phyloP scores from a whole-genome alignment of 1,140 invertebrate species.

The Aphaenogaster rudis region DNA sequence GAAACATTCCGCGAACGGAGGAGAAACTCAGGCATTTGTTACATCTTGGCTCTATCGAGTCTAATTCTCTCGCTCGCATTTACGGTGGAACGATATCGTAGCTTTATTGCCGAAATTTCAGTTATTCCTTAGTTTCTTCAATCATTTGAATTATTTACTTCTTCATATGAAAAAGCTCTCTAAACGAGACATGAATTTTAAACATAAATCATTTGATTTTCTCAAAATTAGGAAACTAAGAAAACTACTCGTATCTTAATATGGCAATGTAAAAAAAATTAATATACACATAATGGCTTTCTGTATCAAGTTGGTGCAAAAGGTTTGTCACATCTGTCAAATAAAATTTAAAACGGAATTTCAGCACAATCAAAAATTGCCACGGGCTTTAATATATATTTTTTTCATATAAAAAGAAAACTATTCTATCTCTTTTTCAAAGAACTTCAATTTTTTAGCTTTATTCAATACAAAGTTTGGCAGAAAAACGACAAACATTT shows the following conservation, averaged over 20 bases:
- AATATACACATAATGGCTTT: not conserved
- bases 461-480: not conserved
- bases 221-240: not conserved
- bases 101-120: not conserved
- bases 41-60: constrained; percentile 13
- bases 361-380: not conserved
- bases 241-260: not conserved
- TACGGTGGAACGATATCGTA: not conserved
- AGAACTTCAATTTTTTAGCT: not conserved
- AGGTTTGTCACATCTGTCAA: not conserved
- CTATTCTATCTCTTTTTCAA: not conserved
- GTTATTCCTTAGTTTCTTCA: not conserved
- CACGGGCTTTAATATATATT: not conserved
- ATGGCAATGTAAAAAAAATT: not conserved
- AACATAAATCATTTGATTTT: not conserved
- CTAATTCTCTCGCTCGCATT: not conserved
- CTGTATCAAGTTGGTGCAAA: not conserved
- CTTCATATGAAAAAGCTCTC: not conserved
- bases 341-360: not conserved
- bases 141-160: not conserved
- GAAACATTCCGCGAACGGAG: constrained; percentile 34
- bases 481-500: not conserved
- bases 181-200: not conserved
- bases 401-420: not conserved
- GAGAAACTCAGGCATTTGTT: constrained; percentile 48